Evolutionary conservation across 2,888 invertebrate genomes (phyloP), one percentile per base, ranked within the genome.

Genomic region (Pterobdella sp.): DNA sequence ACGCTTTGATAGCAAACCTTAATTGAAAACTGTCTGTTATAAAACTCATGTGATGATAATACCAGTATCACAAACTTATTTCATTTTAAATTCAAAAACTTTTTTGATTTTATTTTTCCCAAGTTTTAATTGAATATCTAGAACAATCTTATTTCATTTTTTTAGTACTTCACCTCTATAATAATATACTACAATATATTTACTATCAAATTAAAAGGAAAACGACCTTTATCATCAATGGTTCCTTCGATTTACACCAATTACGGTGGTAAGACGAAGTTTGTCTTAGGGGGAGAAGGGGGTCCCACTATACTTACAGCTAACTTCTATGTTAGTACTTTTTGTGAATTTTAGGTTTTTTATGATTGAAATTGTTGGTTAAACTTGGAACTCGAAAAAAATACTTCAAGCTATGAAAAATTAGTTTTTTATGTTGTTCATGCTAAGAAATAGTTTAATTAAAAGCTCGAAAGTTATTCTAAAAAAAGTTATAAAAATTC

Each of bases 211-310:
- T 22, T 14, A 42, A 42, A 42, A 56, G 60, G 90, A 1, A 91
- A 93, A 80, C 87, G 91, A 56, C 93, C 95, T 0, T 85, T 94
- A 79, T 94, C 94, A 31, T 94, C 94, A 0, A 95, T 94, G 93
- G 89, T 88, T 75, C 95, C 96, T 0, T 87, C 89, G 36, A 88
- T 96, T 68, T 85, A 94, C 22, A 84, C 91, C 1, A 88, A 90
- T 78, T 83, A 90, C 1, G 87, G 90, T 77, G 82, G 88, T 22
- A 85, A 89, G 72, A 90, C 88, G 0, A 84, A 86, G 65, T 80
- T 91, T 78, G 87, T 91, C 0, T 85, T 91, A 4, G 95, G 95
- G 0, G 93, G 90, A 0, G 92, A 94, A 0, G 94, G 95, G 1
- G 95, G 95, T 34, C 90, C 91, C 0, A 91, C 90, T 84, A 95